Evolutionary conservation across 2,888 invertebrate genomes (phyloP), one percentile per base, ranked within the genome.

Genomic region (Margaritifera margaritifera): DNA sequence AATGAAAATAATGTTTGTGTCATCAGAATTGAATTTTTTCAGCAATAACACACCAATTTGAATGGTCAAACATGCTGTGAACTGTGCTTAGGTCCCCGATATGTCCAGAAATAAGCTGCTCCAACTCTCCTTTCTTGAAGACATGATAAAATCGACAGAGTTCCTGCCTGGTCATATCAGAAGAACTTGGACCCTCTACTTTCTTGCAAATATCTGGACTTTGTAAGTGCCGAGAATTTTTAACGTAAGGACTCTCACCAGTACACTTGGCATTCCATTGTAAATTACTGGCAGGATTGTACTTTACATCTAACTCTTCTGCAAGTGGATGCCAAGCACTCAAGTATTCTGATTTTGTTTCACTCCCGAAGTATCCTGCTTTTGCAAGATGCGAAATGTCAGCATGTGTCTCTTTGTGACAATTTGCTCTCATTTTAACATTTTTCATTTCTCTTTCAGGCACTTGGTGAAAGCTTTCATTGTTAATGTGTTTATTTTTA

Each of bases 1-100:
- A 42, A 42, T 42, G 4, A 42, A 42, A 42, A 3, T 42, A 42
- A 42, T 42, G 42, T 42, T 11, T 3, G 15, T 42, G 42, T 11
- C 15, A 3, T 56, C 11, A 56, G 22, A 56, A 56, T 61, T 65
- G 71, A 6, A 71, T 19, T 91, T 94, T 95, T 86, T 92, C 91
- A 84, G 96, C 92, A 79, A 95, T 91, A 52, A 95, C 92, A 91
- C 97, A 98, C 95, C 98, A 97, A 89, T 99, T 99, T 0, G 98
- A 98, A 90, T 98, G 95, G 89, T 98, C 98, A 85, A 98, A 98
- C 89, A 95, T 98, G 80, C 92, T 93, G 53, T 92, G 91, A 55
- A 93, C 88, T 22, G 97, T 90, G 62, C 86, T 83, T 42, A 94
- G 75, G 64, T 78, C 77, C 24, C 74, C 73, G n/a, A 88, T 64